Evolutionary conservation across 2,797 vertebrate species (phyloP), one percentile per base, ranked within the genome.

Genomic region (Simalia tracyae): DNA sequence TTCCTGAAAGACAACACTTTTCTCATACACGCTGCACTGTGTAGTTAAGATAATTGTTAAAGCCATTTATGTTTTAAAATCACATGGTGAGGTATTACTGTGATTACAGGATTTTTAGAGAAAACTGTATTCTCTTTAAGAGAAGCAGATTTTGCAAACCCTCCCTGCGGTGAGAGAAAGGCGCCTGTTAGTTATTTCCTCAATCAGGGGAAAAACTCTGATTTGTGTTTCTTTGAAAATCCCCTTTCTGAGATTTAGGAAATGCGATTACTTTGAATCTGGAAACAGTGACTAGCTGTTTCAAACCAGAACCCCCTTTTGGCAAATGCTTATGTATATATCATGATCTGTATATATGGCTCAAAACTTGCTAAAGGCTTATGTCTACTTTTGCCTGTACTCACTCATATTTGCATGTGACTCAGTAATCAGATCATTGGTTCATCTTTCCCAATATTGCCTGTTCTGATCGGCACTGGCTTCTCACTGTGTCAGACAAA

Each of bases 141-240:
- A 93, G 93, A 92, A 95, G 72, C 72, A 95, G 93, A 76, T n/a
- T 14, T 95, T 85, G 36, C 86, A 92, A 91, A 89, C 88, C 24
- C 4, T 66, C 66, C 19, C 12, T 24, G 12, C 15, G 90, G 64
- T 88, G 91, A 91, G 93, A 92, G 90, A 68, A 86, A 91, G 88
- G 68, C 76, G 93, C 93, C 87, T 95, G 56, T 94, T 93, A 95
- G 88, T 95, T 95, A 94, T 95, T 97, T 96, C 93, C 92, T 96
- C 88, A 92, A 2, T 93, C 54, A 92, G 60, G 54, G 46, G 6
- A 72, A 64, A 95, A 96, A 93, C 57, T 15, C 63, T 72, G 59
- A 87, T 92, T 68, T 94, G 90, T 88, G 92, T 95, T 94, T 91
- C 84, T 92, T 95, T 91, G 91, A 88, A 60, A 95, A 95, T 89